Evolutionary conservation across 53 echinoderm and acorn worm genomes (phyloP).

Genomic region (Temnopleurus reevesii): DNA sequence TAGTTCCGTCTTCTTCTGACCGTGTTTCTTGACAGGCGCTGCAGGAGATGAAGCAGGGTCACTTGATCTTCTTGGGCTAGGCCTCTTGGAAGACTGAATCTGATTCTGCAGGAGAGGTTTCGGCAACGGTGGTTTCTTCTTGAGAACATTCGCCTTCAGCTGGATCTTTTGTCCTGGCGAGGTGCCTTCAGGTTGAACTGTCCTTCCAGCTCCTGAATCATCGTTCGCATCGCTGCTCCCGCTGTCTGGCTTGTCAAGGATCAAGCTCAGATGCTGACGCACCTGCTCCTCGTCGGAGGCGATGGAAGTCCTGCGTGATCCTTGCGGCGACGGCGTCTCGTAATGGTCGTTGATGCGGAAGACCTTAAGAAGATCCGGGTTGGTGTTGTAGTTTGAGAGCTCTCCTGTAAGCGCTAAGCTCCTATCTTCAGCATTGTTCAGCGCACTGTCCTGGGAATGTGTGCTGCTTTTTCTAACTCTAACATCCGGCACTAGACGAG

Average conservation of each 20-base stretch:
- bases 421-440: neutral
- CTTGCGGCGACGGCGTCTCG: slow-evolving; percentile 15
- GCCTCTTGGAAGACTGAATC: slow-evolving; percentile 40
- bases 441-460: neutral
- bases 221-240: slow-evolving; percentile 26
- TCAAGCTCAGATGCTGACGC: slow-evolving; percentile 1
- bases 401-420: slow-evolving; percentile 10
- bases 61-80: slow-evolving; percentile 27
- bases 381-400: slow-evolving; percentile 77
- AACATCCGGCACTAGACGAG: neutral
- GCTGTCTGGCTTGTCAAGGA: slow-evolving; percentile 17
- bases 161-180: neutral
- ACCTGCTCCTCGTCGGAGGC: slow-evolving; percentile 14
- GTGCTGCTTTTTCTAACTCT: slow-evolving; percentile 21
- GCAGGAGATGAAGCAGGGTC: slow-evolving; percentile 14
- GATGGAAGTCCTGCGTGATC: slow-evolving; percentile 38
- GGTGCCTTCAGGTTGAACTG: neutral
- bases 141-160: slow-evolving; percentile 12
- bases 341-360: slow-evolving; percentile 74
- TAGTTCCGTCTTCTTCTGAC: slow-evolving; percentile 27
- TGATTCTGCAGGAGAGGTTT: slow-evolving; percentile 21
- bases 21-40: neutral
- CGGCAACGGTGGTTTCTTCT: slow-evolving; percentile 61
- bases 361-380: slow-evolving; percentile 91
- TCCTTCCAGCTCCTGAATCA: neutral